Conservation (phyloP, 2,888 invertebrate species). For the Bombylius major region DNA sequence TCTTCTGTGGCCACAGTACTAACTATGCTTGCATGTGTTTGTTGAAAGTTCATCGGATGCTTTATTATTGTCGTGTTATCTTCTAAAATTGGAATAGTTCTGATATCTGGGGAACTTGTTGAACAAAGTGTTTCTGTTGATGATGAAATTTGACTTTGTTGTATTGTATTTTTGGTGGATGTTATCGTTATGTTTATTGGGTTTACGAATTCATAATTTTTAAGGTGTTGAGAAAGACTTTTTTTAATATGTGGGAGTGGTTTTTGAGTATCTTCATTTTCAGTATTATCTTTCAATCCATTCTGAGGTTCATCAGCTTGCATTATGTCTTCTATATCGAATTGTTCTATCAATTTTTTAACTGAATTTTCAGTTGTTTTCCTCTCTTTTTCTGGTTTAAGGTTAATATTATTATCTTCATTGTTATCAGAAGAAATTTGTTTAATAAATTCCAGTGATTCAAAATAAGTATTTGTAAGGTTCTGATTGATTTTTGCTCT, state of each 20-base stretch:
- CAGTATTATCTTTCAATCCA: not conserved
- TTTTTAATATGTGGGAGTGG: conserved; percentile 33
- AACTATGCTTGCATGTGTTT: conserved; percentile 13
- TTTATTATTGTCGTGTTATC: conserved; percentile 21
- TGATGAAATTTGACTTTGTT: not conserved
- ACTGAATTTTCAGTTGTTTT: conserved; percentile 23
- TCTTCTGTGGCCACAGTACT: conserved; percentile 1
- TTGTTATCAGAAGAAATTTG: conserved; percentile 33
- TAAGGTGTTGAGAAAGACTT: conserved; percentile 26
- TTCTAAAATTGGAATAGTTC: conserved; percentile 5
- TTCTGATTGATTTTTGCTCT: conserved; percentile 1
- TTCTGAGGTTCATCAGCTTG: conserved; percentile 28
- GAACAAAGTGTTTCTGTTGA: conserved; percentile 2
- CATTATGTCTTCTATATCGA: conserved; percentile 32
- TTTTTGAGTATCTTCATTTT: conserved; percentile 26
- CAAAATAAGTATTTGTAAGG: conserved; percentile 24
- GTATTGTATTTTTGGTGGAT: not conserved
- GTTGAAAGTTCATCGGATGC: conserved; percentile 33
- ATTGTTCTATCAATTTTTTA: conserved; percentile 26
- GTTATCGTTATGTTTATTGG: conserved; percentile 4
- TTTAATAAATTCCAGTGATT: conserved; percentile 32
- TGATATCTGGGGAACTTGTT: conserved; percentile 1
- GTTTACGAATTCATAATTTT: conserved; percentile 9
- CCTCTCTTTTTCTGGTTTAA: conserved; percentile 19
- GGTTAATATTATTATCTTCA: conserved; percentile 33